Conservation (phyloP, 1,140 invertebrate genomes). For the Drosophila ironensis region DNA sequence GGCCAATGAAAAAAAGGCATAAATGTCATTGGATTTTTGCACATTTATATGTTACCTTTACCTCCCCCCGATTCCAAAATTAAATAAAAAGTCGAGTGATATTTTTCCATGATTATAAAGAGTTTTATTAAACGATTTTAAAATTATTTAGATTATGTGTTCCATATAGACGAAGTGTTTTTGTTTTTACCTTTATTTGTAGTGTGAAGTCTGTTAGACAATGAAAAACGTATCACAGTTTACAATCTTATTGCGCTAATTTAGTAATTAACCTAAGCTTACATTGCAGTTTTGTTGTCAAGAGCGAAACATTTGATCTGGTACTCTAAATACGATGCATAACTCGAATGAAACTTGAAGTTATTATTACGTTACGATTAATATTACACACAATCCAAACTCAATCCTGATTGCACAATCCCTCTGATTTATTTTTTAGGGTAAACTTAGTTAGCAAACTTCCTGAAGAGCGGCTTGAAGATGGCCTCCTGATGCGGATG, state of each 20-base stretch:
- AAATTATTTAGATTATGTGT: slow-evolving; percentile 69
- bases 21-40: neutral
- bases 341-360: slow-evolving; percentile 47
- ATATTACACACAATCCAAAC: slow-evolving; percentile 71
- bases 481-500: slow-evolving; percentile 46
- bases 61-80: neutral
- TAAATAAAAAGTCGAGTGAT: neutral
- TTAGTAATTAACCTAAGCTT: slow-evolving; percentile 47
- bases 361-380: slow-evolving; percentile 20
- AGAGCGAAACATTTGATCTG: slow-evolving; percentile 29
- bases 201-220: slow-evolving; percentile 73
- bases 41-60: neutral
- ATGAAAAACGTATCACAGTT: slow-evolving; percentile 78
- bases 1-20: neutral
- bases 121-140: slow-evolving; percentile 73
- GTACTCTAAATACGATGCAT: slow-evolving; percentile 45
- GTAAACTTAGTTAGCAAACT: slow-evolving; percentile 83
- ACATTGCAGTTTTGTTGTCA: slow-evolving; percentile 38
- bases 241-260: slow-evolving; percentile 67
- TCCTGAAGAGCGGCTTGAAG: slow-evolving; percentile 94
- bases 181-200: no score
- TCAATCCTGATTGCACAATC: slow-evolving; percentile 51
- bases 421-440: slow-evolving; percentile 4
- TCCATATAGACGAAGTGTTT: slow-evolving; percentile 59
- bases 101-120: slow-evolving; percentile 58